Evolutionary conservation across 2,797 vertebrate genomes (phyloP).

Genomic region (Labeo calbasu): DNA sequence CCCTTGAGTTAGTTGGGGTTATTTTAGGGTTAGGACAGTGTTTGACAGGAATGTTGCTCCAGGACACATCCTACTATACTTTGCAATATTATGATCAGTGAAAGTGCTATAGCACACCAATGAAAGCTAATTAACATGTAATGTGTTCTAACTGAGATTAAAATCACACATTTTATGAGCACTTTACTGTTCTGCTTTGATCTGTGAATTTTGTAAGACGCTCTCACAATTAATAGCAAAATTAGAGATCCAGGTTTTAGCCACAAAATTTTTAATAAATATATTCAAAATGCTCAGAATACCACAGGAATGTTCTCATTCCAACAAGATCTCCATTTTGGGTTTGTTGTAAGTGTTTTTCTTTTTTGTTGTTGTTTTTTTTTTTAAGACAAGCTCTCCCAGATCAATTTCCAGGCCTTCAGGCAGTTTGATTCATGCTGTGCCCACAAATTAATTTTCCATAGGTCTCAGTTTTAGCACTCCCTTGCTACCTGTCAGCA

Average conservation of each 20-base stretch:
- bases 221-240: not conserved
- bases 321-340: not conserved
- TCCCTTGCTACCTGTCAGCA: constrained; percentile 69
- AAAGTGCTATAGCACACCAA: not conserved
- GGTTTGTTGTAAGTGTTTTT: constrained; percentile 15
- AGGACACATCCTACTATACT: not conserved
- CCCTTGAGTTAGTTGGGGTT: not conserved
- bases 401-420: constrained; percentile 53
- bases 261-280: not conserved
- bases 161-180: not conserved
- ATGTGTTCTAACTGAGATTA: not conserved
- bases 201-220: not conserved
- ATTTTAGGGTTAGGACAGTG: not conserved
- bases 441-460: constrained; percentile 71
- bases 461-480: constrained; percentile 70
- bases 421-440: constrained; percentile 69
- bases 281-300: not conserved
- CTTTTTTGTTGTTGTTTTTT: too few species aligned
- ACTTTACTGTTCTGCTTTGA: not conserved
- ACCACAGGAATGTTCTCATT: not conserved
- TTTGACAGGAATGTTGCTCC: not conserved
- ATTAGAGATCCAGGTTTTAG: not conserved
- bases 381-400: constrained; percentile 55
- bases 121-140: not conserved
- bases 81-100: not conserved